Evolutionary conservation across 2,888 invertebrate genomes (phyloP).

Genomic region (Agelastica alni): DNA sequence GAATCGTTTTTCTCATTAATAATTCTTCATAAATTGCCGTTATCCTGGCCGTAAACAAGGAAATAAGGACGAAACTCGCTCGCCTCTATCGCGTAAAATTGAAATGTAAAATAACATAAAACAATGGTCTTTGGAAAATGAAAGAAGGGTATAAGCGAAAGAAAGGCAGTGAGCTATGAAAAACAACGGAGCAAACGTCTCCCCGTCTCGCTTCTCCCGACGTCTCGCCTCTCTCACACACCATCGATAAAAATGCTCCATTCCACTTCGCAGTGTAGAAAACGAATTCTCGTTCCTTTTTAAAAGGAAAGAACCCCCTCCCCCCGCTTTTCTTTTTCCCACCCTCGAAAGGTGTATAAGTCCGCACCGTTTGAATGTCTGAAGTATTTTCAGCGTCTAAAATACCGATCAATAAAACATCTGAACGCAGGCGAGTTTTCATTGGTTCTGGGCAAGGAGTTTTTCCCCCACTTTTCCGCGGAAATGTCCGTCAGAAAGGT

Average conservation of each 20-base stretch:
- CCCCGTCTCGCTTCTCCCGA: conserved; percentile 18
- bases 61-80: conserved; percentile 33
- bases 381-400: conserved; percentile 53
- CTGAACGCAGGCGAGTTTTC: conserved; percentile 54
- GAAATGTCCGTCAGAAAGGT: conserved; percentile 56
- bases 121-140: conserved; percentile 37
- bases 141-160: conserved; percentile 39
- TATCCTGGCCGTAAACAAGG: conserved; percentile 18
- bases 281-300: conserved; percentile 42
- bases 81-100: conserved; percentile 29
- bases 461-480: conserved; percentile 55
- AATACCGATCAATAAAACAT: conserved; percentile 57
- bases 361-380: conserved; percentile 46
- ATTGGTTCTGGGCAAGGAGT: conserved; percentile 56
- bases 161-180: conserved; percentile 34
- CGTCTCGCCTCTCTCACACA: conserved; percentile 19
- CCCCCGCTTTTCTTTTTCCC: conserved; percentile 38
- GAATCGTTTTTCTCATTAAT: conserved; percentile 11
- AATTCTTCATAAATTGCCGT: conserved; percentile 16
- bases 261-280: conserved; percentile 41
- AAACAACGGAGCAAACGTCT: conserved; percentile 28
- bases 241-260: conserved; percentile 42
- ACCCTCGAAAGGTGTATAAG: conserved; percentile 42
- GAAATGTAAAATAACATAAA: conserved; percentile 40
- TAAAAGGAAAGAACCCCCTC: conserved; percentile 38